These are phyloP conservation scores for Cynocephalus volans DNA, from an alignment of 2,113 vertebrate genomes.

Conservation along the genomic window DNA sequence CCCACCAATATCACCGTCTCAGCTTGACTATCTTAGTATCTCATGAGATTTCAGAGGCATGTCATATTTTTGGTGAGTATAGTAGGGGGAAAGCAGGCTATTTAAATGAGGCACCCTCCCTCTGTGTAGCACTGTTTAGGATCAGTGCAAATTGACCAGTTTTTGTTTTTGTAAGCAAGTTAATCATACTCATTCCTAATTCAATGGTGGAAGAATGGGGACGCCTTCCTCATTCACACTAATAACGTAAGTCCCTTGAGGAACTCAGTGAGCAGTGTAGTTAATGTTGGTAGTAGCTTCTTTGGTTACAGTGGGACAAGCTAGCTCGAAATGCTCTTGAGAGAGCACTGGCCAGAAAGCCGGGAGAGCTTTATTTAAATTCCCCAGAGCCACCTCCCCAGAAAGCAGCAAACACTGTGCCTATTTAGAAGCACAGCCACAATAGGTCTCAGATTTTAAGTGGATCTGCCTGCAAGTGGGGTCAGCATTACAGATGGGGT, in stretches of 20 bases:
- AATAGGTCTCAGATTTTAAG: background rate
- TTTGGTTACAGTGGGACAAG: background rate
- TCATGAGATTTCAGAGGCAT: background rate
- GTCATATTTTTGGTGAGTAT: background rate
- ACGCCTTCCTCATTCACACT: background rate
- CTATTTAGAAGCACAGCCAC: background rate
- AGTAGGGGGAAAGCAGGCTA: background rate
- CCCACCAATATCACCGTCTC: background rate
- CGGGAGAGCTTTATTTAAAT: background rate
- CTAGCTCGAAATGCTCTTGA: background rate
- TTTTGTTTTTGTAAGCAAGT: conserved; percentile 13
- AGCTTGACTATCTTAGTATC: background rate
- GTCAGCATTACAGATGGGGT: background rate
- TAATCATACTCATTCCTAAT: background rate
- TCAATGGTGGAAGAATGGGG: background rate
- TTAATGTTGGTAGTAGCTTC: background rate
- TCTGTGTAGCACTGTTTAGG: background rate
- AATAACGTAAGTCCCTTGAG: background rate
- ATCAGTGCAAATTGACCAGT: background rate
- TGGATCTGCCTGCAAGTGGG: background rate
- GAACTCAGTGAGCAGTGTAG: background rate
- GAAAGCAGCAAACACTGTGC: background rate
- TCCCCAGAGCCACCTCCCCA: background rate
- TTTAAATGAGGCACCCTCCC: background rate
- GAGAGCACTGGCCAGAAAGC: background rate